Evolutionary conservation across 2,113 vertebrate species (phyloP).

Genomic region (Pelobates fuscus): DNA sequence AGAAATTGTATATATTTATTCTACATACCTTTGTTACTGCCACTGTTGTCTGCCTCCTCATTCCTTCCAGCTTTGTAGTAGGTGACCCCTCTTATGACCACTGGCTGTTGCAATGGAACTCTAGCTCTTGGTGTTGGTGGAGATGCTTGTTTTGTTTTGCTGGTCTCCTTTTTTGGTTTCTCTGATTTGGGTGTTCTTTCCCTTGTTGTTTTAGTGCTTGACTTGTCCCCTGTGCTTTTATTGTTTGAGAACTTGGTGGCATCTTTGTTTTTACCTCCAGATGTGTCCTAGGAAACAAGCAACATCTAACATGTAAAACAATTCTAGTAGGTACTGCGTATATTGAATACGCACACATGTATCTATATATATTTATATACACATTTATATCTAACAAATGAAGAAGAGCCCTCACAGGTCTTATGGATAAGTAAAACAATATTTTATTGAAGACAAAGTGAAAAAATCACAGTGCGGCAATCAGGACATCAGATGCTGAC

Average conservation of each 20-base stretch:
- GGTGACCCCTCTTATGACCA: conserved; percentile 84
- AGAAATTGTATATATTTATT: no score
- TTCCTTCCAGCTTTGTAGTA: conserved; percentile 87
- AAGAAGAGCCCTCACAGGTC: no score
- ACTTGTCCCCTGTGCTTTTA: conserved; percentile 68
- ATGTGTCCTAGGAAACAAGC: conserved; percentile 71
- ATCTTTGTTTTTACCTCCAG: conserved; percentile 71
- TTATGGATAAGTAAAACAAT: no score
- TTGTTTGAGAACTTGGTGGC: conserved; percentile 62
- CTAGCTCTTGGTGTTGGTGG: conserved; percentile 72
- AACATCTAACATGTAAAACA: no score
- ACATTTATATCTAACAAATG: no score
- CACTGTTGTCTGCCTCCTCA: conserved; percentile 59
- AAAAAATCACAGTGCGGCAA: no score
- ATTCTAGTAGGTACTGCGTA: no score
- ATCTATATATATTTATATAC: no score
- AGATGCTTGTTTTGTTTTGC: conserved; percentile 59
- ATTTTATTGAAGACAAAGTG: no score
- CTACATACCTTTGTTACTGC: conserved; percentile 37
- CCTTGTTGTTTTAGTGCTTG: conserved; percentile 66
- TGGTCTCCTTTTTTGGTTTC: conserved; percentile 83
- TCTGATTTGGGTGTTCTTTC: conserved; percentile 75
- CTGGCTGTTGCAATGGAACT: conserved; percentile 71
- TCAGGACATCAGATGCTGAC: no score
- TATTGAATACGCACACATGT: no score